Base-by-base conservation (phyloP, 2,888 invertebrate genomes). In the Schizaphis graminum region DNA sequence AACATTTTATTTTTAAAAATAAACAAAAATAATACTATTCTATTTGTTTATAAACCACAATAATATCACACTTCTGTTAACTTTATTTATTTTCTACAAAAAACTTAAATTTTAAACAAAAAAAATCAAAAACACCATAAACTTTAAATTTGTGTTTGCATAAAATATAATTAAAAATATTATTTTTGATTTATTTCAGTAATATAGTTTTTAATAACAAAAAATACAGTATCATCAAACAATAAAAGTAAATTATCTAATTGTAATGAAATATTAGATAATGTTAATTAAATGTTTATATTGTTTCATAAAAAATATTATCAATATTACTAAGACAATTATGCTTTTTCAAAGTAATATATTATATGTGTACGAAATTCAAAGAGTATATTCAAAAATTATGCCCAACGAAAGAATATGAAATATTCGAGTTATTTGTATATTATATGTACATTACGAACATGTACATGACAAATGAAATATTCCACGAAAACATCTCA, bases 361-460 rank as follows among this genome's bases (percentile, higher is more conserved):
- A 67, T n/a, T 67, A 67, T 47, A 3, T 53, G 49, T 44, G 44
- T n/a, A 28, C 44, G n/a, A n/a, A 44, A 41, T n/a, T 3, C 49
- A 10, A 41, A n/a, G n/a, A 91, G 44, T n/a, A 21, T 56, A 91
- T 84, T 84, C 10, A 84, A 84, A 91, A 56, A 77, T 56, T 91
- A 85, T n/a, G 24, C 91, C 28, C 56, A 56, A n/a, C 13, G 28
- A 24, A 53, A 91, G 53, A 91, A 91, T 91, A 85, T 91, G 56
- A 91, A 44, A 57, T 85, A 24, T 85, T 24, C n/a, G 21, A 13
- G 41, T 85, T 16, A 4, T 44, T 56, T 7, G 56, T 44, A 41
- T 21, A 85, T 11, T 44, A 44, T 44, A 44, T 44, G 44, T 56
- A 44, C 53, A n/a, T 67, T 67, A 67, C 0, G 11, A 24, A 41